Evolutionary conservation across 64 coral and sea anemone species (phyloP).

Genomic region (Acropora tenuis): DNA sequence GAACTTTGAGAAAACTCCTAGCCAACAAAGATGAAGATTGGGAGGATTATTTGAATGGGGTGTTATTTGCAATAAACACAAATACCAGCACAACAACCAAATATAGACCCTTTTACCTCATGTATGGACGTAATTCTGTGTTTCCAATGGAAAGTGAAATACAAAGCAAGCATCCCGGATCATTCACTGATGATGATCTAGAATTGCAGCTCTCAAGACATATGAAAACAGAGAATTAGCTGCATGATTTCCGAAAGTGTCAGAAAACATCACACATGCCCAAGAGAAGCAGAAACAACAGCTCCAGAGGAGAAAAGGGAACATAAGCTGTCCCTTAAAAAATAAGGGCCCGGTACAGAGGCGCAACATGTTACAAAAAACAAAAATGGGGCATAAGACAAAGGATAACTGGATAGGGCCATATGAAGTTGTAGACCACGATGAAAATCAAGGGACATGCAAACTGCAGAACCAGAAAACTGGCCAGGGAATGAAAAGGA

Average conservation of each 20-base stretch:
- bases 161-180: neutral
- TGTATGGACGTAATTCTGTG: constrained; percentile 43
- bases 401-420: constrained; percentile 68
- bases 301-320: constrained; percentile 45
- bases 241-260: constrained; percentile 2
- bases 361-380: constrained; percentile 76
- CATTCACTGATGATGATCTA: no score
- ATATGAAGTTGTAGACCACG: neutral
- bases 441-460: neutral
- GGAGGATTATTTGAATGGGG: no score
- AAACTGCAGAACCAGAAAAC: neutral
- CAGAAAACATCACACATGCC: constrained; percentile 47
- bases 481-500: neutral
- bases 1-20: neutral
- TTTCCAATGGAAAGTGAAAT: constrained; percentile 62
- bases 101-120: constrained; percentile 34
- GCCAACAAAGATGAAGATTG: no score
- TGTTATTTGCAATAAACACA: no score
- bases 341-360: constrained; percentile 42
- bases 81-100: no score
- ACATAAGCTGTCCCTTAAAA: constrained; percentile 18
- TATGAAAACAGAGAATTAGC: no score
- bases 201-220: no score
- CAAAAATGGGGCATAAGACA: constrained; percentile 66
- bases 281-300: constrained; percentile 66